phyloP scores from a whole-genome alignment of 2,888 invertebrate genomes.

The Hypercompe scribonia region DNA sequence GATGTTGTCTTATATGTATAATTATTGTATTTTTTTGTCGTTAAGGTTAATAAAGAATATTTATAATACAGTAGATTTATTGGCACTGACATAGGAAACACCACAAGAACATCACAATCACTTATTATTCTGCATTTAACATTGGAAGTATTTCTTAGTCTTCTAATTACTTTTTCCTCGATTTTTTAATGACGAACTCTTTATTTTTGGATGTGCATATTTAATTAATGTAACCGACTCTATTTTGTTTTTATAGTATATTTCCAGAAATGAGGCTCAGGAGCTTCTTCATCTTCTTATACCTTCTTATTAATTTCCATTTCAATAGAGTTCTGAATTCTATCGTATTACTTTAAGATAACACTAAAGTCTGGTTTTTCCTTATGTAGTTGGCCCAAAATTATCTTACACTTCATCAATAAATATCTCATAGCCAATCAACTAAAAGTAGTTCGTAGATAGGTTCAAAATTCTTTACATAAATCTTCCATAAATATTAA shows the following conservation, averaged over 20 bases:
- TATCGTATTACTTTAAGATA: background rate
- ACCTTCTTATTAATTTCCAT: background rate
- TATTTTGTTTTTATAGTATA: background rate
- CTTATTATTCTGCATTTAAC: too few relatives aligned
- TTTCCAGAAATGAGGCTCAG: background rate
- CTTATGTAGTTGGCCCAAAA: background rate
- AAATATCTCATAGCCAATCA: background rate
- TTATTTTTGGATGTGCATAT: background rate
- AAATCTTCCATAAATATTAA: slow-evolving; percentile 15
- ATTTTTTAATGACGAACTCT: too few relatives aligned
- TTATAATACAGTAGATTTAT: too few relatives aligned
- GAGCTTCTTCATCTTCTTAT: background rate
- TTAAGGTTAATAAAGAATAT: too few relatives aligned
- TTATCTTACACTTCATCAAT: background rate
- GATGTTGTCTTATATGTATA: too few relatives aligned
- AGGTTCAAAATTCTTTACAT: background rate
- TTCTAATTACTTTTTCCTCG: too few relatives aligned
- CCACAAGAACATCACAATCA: too few relatives aligned
- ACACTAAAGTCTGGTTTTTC: background rate
- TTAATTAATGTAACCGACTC: background rate
- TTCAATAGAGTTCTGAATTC: background rate
- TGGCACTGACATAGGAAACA: too few relatives aligned
- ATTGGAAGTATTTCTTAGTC: too few relatives aligned
- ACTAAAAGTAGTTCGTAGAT: background rate
- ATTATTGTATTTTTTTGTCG: too few relatives aligned